Percentiles rank a stretch among this genome's conserved stretches.
Conservation (phyloP, 2,113 vertebrate genomes). For the Fukomys damarensis region DNA sequence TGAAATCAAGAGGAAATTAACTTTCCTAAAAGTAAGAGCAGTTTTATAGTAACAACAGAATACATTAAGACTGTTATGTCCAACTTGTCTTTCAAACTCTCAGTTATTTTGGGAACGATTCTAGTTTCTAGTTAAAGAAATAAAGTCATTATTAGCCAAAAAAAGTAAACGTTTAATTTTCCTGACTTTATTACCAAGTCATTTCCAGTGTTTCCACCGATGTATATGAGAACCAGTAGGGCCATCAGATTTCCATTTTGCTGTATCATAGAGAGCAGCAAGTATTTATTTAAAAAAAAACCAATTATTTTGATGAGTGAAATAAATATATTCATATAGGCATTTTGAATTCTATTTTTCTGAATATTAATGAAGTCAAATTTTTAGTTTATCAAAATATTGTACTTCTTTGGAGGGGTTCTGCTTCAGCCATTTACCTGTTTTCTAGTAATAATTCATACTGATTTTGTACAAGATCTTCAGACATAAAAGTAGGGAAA, state of each 20-base stretch:
- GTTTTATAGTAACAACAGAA: background rate
- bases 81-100: background rate
- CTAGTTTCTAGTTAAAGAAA: slow-evolving; percentile 1
- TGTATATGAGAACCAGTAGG: background rate
- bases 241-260: background rate
- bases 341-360: background rate
- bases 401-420: background rate
- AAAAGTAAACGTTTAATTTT: background rate
- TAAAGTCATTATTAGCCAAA: background rate
- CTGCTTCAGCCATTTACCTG: background rate
- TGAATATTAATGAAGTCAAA: background rate
- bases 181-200: background rate
- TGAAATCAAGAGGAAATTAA: background rate
- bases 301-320: background rate
- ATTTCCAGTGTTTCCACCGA: background rate
- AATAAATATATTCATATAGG: background rate
- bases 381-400: background rate
- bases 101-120: background rate
- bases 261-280: background rate
- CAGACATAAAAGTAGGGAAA: background rate
- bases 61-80: background rate
- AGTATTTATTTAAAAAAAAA: background rate
- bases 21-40: background rate
- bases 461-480: background rate
- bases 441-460: background rate